Evolutionary conservation across 92 coral and sea anemone genomes (phyloP).

Genomic region (Montipora capitata): DNA sequence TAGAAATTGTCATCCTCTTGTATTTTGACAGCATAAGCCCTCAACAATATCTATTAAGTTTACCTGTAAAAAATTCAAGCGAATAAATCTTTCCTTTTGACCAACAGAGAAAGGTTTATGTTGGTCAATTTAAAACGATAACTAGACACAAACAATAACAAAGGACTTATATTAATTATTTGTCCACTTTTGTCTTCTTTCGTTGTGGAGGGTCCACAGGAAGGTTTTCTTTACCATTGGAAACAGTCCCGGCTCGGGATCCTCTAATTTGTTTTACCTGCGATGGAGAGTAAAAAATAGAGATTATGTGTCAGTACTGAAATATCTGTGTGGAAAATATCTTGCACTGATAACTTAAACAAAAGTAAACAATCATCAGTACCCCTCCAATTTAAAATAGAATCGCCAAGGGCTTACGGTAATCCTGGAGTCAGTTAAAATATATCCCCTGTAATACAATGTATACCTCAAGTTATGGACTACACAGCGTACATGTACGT

Average conservation of each 20-base stretch:
- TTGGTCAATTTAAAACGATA: too few species aligned
- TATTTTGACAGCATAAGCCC: too few species aligned
- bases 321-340: background rate
- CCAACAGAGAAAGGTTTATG: too few species aligned
- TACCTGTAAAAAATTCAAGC: too few species aligned
- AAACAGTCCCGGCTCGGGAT: background rate
- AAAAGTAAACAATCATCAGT: too few species aligned
- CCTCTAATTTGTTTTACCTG: background rate
- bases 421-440: background rate
- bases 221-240: background rate
- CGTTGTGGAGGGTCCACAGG: background rate
- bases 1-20: too few species aligned
- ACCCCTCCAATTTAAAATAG: background rate
- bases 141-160: too few species aligned
- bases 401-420: background rate
- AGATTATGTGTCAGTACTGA: background rate
- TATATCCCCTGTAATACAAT: background rate
- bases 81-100: too few species aligned
- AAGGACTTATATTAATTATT: too few species aligned
- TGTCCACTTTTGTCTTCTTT: background rate
- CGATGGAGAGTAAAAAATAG: background rate
- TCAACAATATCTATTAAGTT: too few species aligned
- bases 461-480: background rate
- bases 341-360: background rate
- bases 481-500: background rate